Conservation (phyloP, 2,797 vertebrate genomes). For the Tolypeutes matacus region DNA sequence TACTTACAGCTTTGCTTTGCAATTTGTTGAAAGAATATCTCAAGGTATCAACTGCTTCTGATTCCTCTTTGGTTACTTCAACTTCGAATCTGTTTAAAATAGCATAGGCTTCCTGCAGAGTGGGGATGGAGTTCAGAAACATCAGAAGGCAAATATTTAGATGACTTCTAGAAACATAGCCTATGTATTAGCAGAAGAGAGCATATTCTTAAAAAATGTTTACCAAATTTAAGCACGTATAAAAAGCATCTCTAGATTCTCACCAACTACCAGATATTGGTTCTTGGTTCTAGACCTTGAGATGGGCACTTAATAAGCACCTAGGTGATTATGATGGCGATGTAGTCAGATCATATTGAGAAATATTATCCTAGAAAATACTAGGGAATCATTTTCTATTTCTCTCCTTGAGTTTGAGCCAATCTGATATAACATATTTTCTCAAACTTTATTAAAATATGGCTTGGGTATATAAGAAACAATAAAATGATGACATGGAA, state of each 20-base stretch:
- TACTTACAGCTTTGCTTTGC: slow-evolving; percentile 90
- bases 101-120: slow-evolving; percentile 90
- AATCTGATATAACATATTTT: background rate
- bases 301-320: background rate
- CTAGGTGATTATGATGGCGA: background rate
- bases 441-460: background rate
- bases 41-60: slow-evolving; percentile 89
- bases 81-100: slow-evolving; percentile 89
- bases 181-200: background rate
- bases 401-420: background rate
- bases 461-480: background rate
- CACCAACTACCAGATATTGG: background rate
- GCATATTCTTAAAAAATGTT: background rate
- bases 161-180: background rate
- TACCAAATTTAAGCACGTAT: background rate
- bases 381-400: background rate
- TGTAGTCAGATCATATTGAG: background rate
- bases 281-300: background rate
- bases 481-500: background rate
- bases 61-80: slow-evolving; percentile 90
- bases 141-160: background rate
- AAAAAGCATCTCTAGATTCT: background rate
- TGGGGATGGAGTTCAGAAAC: slow-evolving; percentile 8
- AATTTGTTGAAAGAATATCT: slow-evolving; percentile 89
- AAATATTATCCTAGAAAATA: slow-evolving; percentile 2